Base-by-base conservation (phyloP, 2,888 invertebrate genomes). In the Mythimna pallens region DNA sequence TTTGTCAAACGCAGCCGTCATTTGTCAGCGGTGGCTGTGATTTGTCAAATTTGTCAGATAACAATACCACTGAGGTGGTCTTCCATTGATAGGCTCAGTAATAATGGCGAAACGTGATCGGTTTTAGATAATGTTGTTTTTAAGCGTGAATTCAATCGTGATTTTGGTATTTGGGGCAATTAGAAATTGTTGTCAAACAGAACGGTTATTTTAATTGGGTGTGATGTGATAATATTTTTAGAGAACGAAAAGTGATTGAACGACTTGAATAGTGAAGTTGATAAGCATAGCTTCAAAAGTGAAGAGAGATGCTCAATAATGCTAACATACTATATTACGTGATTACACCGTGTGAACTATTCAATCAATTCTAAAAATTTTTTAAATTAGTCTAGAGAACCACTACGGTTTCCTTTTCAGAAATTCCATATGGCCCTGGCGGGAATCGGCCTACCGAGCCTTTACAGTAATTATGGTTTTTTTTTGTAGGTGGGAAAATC, bases 21-120 rank as follows among this genome's bases (percentile, higher is more conserved):
- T 93, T 92, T 91, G 91, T 93, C 92, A 91, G 73, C 70, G 65
- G 79, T 80, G 88, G 87, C 83, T 82, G 80, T 90, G 86, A 93
- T 93, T 94, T 93, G 93, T 94, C 93, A 94, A 91, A 89, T 87
- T 87, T 88, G 91, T 90, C 87, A 82, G 89, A 90, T 90, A 90
- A 88, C 71, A 66, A 76, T 74, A 58, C 84, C 79, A 87, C 91
- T 86, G 88, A 82, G 89, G 83, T 86, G 88, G 84, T 80, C 87
- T 75, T 64, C 70, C 5, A 66, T 59, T 73, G 76, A 73, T 70
- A 73, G 30, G 40, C 83, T 52, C 52, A 82, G 70, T 74, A 63
- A 74, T 55, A 78, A 82, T 82, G 69, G 78, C 57, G 70, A 79
- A 74, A 70, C 57, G 67, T 74, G 80, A 82, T 79, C 36, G 34